Percentiles rank a stretch among this genome's conserved stretches.
Conservation (phyloP, 1,140 invertebrate species). For the Ceratina australensis region DNA sequence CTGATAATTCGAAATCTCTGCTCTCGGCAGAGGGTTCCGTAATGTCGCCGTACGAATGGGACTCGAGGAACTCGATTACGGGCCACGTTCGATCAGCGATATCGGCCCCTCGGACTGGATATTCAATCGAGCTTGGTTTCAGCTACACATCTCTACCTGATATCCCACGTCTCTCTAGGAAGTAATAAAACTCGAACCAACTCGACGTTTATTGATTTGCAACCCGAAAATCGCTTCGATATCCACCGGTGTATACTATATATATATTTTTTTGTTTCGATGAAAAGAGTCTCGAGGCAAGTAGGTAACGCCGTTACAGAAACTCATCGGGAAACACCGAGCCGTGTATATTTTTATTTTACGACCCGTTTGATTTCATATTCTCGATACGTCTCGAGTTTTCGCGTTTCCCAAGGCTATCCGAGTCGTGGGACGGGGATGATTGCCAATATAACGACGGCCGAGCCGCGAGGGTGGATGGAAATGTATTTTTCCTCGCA, state of each 20-base stretch:
- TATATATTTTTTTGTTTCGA: not conserved
- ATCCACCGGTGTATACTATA: not conserved
- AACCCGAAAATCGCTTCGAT: not conserved
- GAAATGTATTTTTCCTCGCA: slow-evolving; percentile 15
- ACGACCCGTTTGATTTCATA: slow-evolving; percentile 31
- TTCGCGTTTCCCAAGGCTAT: slow-evolving; percentile 3
- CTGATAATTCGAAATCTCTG: slow-evolving; percentile 34
- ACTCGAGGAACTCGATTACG: slow-evolving; percentile 33
- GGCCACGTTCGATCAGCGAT: slow-evolving; percentile 18
- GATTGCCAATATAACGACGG: slow-evolving; percentile 38
- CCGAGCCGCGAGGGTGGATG: not conserved
- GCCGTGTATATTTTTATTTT: not conserved
- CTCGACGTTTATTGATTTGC: slow-evolving; percentile 11
- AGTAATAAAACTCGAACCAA: slow-evolving; percentile 4
- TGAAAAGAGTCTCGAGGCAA: not conserved
- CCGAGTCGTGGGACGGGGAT: not conserved
- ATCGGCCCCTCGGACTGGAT: slow-evolving; percentile 7
- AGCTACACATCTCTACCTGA: not conserved
- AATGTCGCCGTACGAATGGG: slow-evolving; percentile 27
- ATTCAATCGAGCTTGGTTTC: slow-evolving; percentile 14
- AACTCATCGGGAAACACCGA: not conserved
- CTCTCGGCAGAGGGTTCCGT: not conserved
- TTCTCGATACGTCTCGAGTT: not conserved
- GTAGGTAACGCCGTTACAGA: not conserved
- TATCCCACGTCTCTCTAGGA: not conserved